Percentiles rank a stretch among this genome's conserved stretches.
Evolutionary conservation across 2,797 vertebrate species (phyloP).

Genomic region (Premnoplex brunnescens): DNA sequence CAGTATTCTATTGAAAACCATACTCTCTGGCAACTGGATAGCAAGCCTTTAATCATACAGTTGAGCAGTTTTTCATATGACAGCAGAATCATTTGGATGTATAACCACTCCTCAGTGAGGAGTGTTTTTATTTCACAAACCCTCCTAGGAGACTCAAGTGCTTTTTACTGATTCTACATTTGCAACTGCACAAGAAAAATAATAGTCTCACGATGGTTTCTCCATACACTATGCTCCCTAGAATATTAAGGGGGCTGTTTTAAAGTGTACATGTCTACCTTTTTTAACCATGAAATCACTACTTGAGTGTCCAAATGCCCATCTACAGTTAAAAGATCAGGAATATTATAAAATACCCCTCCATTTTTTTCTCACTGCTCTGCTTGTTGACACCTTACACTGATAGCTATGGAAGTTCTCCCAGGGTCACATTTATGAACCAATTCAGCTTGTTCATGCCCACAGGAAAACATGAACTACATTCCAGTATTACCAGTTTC

Average conservation of each 20-base stretch:
- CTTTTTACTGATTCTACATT: not conserved
- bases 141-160: not conserved
- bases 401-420: rapidly evolving
- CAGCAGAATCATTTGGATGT: not conserved
- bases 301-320: not conserved
- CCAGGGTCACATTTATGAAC: not conserved
- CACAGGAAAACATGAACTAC: not conserved
- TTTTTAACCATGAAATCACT: not conserved
- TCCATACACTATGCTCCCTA: not conserved
- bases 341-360: not conserved
- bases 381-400: not conserved
- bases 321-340: not conserved
- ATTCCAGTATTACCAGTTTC: not conserved
- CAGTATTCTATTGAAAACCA: not conserved
- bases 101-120: not conserved
- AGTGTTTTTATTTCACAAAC: not conserved
- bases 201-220: rapidly evolving
- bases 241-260: not conserved
- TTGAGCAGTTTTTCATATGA: not conserved
- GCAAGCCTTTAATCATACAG: not conserved
- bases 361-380: not conserved
- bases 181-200: not conserved
- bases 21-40: not conserved
- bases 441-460: not conserved
- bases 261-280: rapidly evolving